A percentile compares a stretch with the other conserved stretches of the same genome.
phyloP scores from a whole-genome alignment of 2,113 vertebrate genomes.

The Ciconia stormi region DNA sequence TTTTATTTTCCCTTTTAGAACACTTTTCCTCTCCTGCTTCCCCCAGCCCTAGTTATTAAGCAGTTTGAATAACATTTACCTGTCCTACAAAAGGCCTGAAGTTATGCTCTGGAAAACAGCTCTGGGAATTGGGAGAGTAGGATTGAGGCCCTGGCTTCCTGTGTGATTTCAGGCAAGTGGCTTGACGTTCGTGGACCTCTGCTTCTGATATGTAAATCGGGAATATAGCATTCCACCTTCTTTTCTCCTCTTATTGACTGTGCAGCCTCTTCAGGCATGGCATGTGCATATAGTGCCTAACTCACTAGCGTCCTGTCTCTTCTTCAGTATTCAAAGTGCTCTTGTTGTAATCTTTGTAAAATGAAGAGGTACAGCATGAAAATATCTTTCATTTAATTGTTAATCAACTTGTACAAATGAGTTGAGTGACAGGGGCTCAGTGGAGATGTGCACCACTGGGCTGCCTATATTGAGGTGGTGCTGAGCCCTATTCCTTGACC shows the following conservation, averaged over 20 bases:
- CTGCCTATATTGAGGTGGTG: fast-evolving
- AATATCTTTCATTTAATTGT: not conserved
- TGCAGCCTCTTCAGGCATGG: not conserved
- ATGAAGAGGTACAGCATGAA: not conserved
- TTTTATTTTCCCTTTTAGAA: not conserved
- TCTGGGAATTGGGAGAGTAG: not conserved
- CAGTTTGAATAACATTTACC: not conserved
- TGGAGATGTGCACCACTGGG: too few species aligned
- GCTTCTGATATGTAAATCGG: not conserved
- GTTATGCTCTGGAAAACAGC: not conserved
- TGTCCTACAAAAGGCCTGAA: not conserved
- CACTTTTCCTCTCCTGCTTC: not conserved
- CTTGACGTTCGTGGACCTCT: not conserved
- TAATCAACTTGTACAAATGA: not conserved
- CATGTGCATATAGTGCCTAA: too few species aligned
- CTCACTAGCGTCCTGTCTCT: not conserved
- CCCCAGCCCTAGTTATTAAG: not conserved
- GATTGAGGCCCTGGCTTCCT: not conserved
- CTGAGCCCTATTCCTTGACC: not conserved
- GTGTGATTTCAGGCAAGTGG: not conserved
- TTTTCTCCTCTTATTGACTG: not conserved
- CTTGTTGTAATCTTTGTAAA: not conserved
- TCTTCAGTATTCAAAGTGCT: not conserved
- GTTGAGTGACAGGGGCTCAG: not conserved
- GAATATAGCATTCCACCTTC: not conserved